Percentiles rank a stretch among this genome's conserved stretches.
These are phyloP conservation scores for Oncorhynchus keta DNA, from an alignment of 2,113 vertebrate genomes.

Conservation along the genomic window DNA sequence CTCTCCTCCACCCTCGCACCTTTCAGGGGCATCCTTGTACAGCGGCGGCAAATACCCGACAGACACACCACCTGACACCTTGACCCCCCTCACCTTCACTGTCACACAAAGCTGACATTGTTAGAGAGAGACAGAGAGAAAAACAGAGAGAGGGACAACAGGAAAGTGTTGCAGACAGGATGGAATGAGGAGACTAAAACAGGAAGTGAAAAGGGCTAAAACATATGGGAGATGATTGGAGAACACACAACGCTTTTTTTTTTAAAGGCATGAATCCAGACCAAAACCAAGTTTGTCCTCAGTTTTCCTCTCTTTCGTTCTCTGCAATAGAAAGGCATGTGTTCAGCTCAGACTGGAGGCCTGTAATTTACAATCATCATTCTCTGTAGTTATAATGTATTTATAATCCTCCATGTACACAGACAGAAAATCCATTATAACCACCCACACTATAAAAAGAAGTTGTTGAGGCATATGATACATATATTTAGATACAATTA, in stretches of 20 bases:
- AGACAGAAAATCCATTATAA: conserved; percentile 60
- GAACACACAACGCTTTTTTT: neutral
- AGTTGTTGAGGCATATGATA: conserved; percentile 21
- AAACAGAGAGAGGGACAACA: neutral
- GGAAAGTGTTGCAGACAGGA: neutral
- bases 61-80: conserved; percentile 67
- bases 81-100: conserved; percentile 66
- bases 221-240: neutral
- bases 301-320: conserved; percentile 17
- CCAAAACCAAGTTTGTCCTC: conserved; percentile 25
- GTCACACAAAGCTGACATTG: conserved; percentile 49
- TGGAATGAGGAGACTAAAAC: neutral
- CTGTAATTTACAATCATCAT: conserved; percentile 58
- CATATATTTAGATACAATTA: neutral
- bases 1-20: neutral
- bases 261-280: conserved; percentile 1
- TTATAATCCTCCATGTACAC: conserved; percentile 60
- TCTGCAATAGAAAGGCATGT: conserved; percentile 34
- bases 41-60: conserved; percentile 69
- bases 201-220: neutral
- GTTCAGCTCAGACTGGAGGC: conserved; percentile 25
- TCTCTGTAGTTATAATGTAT: conserved; percentile 72
- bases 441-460: conserved; percentile 26
- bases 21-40: conserved; percentile 32
- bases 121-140: conserved; percentile 30